Percentiles rank a stretch among this genome's conserved stretches.
Evolutionary conservation across 23 tunicate species (phyloP).

Genomic region (Oikopleura vanhoeffeni): DNA sequence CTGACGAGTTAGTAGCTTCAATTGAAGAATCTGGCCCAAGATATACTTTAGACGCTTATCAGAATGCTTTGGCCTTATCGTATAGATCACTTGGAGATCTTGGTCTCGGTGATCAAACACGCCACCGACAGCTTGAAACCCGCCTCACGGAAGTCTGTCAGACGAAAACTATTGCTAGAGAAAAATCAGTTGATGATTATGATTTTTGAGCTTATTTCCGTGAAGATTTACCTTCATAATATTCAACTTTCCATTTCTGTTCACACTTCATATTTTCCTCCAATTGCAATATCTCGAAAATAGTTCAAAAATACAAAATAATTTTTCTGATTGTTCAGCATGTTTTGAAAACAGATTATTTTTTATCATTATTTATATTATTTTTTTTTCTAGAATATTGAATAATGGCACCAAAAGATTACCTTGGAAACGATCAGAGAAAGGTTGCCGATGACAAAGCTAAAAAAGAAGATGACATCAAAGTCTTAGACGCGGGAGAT

Average conservation of each 20-base stretch:
- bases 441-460: slow-evolving; percentile 44
- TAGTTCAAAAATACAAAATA: too few relatives aligned
- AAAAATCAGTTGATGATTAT: background rate
- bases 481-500: slow-evolving; percentile 88
- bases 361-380: background rate
- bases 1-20: slow-evolving; percentile 37
- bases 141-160: background rate
- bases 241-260: too few relatives aligned
- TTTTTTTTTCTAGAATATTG: too few relatives aligned
- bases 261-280: too few relatives aligned
- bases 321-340: background rate
- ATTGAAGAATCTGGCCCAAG: slow-evolving; percentile 13
- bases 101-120: background rate
- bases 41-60: background rate
- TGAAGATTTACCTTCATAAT: background rate
- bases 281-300: too few relatives aligned
- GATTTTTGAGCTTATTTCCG: background rate
- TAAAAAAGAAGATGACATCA: slow-evolving; percentile 76
- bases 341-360: background rate
- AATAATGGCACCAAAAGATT: slow-evolving; percentile 21
- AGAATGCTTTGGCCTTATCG: background rate
- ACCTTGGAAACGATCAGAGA: slow-evolving; percentile 86
- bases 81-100: background rate
- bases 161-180: background rate
- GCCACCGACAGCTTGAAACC: background rate